Evolutionary conservation across 2,797 vertebrate genomes (phyloP).

Genomic region (Phylloscopus collybita): DNA sequence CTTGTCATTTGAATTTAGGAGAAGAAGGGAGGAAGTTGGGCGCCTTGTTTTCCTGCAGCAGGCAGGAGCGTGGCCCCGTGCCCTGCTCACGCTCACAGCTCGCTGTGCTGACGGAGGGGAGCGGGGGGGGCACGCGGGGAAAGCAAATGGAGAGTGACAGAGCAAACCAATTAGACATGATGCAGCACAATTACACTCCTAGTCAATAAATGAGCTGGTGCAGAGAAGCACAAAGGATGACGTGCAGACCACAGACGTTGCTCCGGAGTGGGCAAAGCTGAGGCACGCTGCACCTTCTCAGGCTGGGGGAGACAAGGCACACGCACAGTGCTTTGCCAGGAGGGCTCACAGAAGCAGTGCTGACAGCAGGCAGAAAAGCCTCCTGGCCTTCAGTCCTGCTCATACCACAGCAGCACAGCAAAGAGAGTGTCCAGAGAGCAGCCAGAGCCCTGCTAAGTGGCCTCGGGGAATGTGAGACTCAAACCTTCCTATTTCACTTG

Average conservation of each 20-base stretch:
- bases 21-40: conserved; percentile 61
- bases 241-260: neutral
- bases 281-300: neutral
- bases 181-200: conserved; percentile 33
- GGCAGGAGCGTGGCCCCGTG: neutral
- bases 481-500: conserved; percentile 18
- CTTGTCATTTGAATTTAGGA: conserved; percentile 69
- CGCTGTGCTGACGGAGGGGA: neutral
- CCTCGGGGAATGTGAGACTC: neutral
- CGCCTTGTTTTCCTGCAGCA: conserved; percentile 31
- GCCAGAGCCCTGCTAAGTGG: neutral
- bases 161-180: conserved; percentile 43
- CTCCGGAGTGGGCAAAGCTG: neutral
- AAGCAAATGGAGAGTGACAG: conserved; percentile 25
- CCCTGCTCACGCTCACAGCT: neutral
- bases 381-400: neutral
- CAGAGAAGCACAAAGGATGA: conserved; percentile 2
- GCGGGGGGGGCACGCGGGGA: neutral
- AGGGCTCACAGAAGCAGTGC: neutral
- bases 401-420: rapidly evolving
- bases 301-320: neutral
- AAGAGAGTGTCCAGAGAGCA: neutral
- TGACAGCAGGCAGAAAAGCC: neutral
- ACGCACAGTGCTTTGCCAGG: neutral
- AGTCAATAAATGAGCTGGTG: neutral